Evolutionary conservation across 2,888 invertebrate genomes (phyloP).

Genomic region (Caradrina clavipalpis): DNA sequence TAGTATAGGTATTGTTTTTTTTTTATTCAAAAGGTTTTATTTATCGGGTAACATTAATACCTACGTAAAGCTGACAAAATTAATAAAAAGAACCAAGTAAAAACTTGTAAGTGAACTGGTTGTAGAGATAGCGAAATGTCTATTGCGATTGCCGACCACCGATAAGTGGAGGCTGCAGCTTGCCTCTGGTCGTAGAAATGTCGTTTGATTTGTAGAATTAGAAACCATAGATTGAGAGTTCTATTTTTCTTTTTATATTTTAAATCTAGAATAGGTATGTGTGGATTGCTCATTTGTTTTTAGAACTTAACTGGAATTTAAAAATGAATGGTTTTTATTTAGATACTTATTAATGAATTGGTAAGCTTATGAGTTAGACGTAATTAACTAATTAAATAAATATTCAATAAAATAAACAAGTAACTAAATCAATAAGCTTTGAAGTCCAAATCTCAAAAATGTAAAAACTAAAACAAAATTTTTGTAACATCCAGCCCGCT

Average conservation of each 20-base stretch:
- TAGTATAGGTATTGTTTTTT: too few relatives aligned
- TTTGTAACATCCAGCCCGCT: conserved; percentile 14
- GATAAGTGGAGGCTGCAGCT: conserved; percentile 14
- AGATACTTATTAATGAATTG: neutral
- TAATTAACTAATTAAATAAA: neutral
- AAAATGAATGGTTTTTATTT: too few relatives aligned
- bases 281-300: too few relatives aligned
- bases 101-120: conserved; percentile 13
- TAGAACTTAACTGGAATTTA: too few relatives aligned
- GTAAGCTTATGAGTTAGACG: neutral
- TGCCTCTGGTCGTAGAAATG: conserved; percentile 17
- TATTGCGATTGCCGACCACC: conserved; percentile 25
- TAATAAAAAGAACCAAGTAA: conserved; percentile 17
- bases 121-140: conserved; percentile 28
- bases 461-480: neutral
- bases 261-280: neutral
- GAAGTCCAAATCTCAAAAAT: neutral
- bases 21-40: neutral
- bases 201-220: conserved; percentile 26
- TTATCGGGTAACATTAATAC: conserved; percentile 9
- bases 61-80: conserved; percentile 12
- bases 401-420: neutral
- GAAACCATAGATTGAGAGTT: neutral
- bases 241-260: neutral
- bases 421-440: neutral